Conservation (phyloP, 2,888 invertebrate species). For the Cryptus armator region DNA sequence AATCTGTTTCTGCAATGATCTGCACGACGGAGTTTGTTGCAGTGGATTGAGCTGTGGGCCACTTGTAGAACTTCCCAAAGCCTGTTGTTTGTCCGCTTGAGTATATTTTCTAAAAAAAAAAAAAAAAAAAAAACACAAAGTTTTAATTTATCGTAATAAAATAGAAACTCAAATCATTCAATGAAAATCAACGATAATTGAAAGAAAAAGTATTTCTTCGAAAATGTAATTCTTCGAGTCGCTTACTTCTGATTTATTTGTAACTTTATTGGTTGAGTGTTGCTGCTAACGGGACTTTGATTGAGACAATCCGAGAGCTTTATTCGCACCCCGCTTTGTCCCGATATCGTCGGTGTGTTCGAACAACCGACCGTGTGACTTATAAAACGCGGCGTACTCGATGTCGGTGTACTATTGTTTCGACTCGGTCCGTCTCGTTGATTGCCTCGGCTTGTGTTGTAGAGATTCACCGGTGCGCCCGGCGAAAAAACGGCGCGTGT, state of each 20-base stretch:
- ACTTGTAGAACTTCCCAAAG: slow-evolving; percentile 67
- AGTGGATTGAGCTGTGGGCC: slow-evolving; percentile 63
- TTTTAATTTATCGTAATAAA: not conserved
- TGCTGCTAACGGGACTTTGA: slow-evolving; percentile 75
- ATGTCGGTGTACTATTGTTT: slow-evolving; percentile 79
- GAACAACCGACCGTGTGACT: slow-evolving; percentile 77
- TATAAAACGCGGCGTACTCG: slow-evolving; percentile 79
- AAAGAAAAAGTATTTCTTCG: not conserved
- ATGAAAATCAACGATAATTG: not conserved
- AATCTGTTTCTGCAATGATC: slow-evolving; percentile 87
- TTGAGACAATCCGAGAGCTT: slow-evolving; percentile 80
- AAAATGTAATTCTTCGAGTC: not conserved
- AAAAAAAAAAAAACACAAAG: not conserved
- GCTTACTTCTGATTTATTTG: slow-evolving; percentile 81
- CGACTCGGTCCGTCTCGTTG: slow-evolving; percentile 78
- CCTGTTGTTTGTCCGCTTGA: slow-evolving; percentile 76
- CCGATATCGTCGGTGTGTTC: slow-evolving; percentile 74
- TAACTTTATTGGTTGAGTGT: slow-evolving; percentile 81
- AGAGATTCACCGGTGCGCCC: slow-evolving; percentile 82
- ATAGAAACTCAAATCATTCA: not conserved
- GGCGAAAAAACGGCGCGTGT: slow-evolving; percentile 81
- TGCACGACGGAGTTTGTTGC: slow-evolving; percentile 81
- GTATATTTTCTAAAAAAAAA: slow-evolving; percentile 75
- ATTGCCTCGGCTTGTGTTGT: slow-evolving; percentile 79
- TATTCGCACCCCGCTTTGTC: slow-evolving; percentile 77